Evolutionary conservation across 2,888 invertebrate species (phyloP).

Genomic region (Coenonympha arcania): DNA sequence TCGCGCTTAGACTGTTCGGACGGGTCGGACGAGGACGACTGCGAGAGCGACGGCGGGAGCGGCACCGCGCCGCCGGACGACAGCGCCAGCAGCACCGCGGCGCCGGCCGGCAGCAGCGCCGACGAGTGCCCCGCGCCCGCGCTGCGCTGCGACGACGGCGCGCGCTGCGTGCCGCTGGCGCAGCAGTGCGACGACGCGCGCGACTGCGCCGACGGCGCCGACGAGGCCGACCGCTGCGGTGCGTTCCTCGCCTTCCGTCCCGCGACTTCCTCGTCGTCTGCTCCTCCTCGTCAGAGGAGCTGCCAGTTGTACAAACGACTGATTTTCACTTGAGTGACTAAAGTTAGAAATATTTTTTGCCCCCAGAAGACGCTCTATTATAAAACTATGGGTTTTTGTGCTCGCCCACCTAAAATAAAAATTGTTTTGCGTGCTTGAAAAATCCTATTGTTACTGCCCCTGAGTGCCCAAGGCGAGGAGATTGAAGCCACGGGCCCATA

Average conservation of each 20-base stretch:
- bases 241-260: neutral
- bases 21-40: slow-evolving; percentile 81
- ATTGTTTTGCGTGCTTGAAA: too few species aligned
- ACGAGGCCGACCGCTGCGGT: slow-evolving; percentile 84
- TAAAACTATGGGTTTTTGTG: too few species aligned
- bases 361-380: too few species aligned
- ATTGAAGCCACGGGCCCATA: too few species aligned
- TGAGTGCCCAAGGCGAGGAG: too few species aligned
- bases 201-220: slow-evolving; percentile 84
- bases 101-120: slow-evolving; percentile 34
- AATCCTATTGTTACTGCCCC: too few species aligned
- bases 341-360: too few species aligned
- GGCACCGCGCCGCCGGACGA: slow-evolving; percentile 10
- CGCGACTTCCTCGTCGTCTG: neutral
- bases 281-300: too few species aligned
- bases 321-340: too few species aligned
- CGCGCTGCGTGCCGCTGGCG: slow-evolving; percentile 80
- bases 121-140: slow-evolving; percentile 23
- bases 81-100: slow-evolving; percentile 7
- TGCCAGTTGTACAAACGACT: neutral
- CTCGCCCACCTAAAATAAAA: too few species aligned
- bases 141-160: slow-evolving; percentile 77
- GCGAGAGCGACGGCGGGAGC: slow-evolving; percentile 39
- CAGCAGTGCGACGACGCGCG: slow-evolving; percentile 80
- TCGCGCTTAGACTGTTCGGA: slow-evolving; percentile 81